phyloP scores from a whole-genome alignment of 2,797 vertebrate genomes.

The Diplodus puntazzo region DNA sequence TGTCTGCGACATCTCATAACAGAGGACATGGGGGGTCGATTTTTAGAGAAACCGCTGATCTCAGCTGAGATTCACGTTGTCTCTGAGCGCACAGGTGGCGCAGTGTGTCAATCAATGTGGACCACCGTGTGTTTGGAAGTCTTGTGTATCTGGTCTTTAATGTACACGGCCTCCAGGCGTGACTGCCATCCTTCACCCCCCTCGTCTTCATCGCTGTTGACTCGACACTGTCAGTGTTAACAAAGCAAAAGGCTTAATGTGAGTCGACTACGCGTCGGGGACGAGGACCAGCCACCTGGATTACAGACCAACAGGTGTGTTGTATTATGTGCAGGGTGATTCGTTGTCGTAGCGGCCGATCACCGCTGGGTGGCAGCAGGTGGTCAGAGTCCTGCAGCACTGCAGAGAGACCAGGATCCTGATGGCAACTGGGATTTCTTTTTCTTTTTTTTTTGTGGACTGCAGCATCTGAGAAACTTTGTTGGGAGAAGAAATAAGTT shows the following conservation, averaged over 20 bases:
- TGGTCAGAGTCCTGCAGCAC: not conserved
- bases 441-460: not conserved
- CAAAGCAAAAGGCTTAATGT: conserved; percentile 24
- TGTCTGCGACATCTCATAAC: conserved; percentile 83
- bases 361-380: conserved; percentile 60
- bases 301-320: conserved; percentile 64
- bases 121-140: conserved; percentile 14
- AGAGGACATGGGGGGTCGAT: conserved; percentile 43
- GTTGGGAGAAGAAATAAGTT: not conserved
- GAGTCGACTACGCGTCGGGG: not conserved
- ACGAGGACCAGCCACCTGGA: no score
- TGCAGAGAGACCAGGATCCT: not conserved
- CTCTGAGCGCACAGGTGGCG: conserved; percentile 65
- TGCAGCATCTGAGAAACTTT: not conserved
- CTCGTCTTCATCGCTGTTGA: conserved; percentile 1
- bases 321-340: conserved; percentile 28
- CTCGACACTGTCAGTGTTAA: not conserved
- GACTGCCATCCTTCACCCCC: not conserved
- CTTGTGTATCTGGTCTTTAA: not conserved
- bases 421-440: not conserved
- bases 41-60: conserved; percentile 44
- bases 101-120: conserved; percentile 70
- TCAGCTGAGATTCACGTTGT: conserved; percentile 33
- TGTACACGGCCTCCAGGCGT: not conserved
- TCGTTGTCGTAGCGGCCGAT: not conserved